Base-by-base conservation (phyloP, 2,797 vertebrate genomes). In the Helostoma temminkii region DNA sequence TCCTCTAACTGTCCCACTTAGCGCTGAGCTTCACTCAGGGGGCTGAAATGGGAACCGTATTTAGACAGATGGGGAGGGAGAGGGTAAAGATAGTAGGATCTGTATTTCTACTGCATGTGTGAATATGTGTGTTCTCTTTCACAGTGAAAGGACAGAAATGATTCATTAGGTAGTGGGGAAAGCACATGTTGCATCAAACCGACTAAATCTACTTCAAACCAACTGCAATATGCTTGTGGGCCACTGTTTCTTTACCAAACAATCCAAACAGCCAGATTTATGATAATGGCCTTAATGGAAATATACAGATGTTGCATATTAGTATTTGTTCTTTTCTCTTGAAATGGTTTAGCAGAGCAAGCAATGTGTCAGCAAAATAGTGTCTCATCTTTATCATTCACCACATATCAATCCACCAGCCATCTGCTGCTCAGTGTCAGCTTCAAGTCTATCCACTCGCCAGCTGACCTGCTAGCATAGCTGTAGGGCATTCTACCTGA, bases 1-100 rank as follows among this genome's bases (percentile, higher is more conserved):
- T 91, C 90, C 86, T 92, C 71, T 88, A 86, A 88, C 69, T 90
- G 90, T 87, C 86, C 91, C 87, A 91, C 84, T 92, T 91, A 88
- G 76, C 52, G 69, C 58, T 52, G 63, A 81, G 79, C 80, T 80
- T 86, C 73, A 84, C 87, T 90, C 84, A 69, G 53, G 85, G 84
- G 88, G 78, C 80, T 88, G 88, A 90, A 86, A 93, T 37, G 50
- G 52, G 81, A 89, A 75, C 88, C 86, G 79, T 80, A 62, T 71
- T 67, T 75, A 82, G 83, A 82, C 68, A 86, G 75, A 74, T 74
- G 67, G 71, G 78, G 50, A 32, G 56, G 21, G 45, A 24, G 26
- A 42, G 26, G 52, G 72, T 50, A 19, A 45, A 53, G 65, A 66
- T 64, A 69, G 77, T 36, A 57, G 71, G 24, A 64, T 62, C 81